These are phyloP conservation scores for Hyphantria cunea DNA, from an alignment of 1,140 invertebrate species.

Conservation along the genomic window DNA sequence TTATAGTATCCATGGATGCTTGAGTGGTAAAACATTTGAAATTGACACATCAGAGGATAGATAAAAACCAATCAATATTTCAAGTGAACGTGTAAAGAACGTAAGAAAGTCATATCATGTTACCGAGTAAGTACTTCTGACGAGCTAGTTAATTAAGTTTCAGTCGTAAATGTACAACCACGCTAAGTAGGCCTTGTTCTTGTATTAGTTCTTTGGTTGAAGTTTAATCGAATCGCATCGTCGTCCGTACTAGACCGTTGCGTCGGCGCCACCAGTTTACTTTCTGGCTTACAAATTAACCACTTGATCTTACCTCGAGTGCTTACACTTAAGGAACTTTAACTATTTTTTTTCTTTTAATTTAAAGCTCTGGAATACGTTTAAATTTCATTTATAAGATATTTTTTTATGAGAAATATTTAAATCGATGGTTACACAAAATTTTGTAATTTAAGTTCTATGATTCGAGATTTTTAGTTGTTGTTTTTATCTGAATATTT, in stretches of 20 bases:
- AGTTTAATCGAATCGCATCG: constrained; percentile 78
- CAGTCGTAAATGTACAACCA: constrained; percentile 61
- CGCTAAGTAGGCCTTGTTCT: constrained; percentile 69
- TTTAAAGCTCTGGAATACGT: too few relatives aligned
- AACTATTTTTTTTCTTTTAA: constrained; percentile 51
- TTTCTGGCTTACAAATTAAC: constrained; percentile 71
- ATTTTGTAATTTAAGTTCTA: too few relatives aligned
- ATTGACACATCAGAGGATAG: too few relatives aligned
- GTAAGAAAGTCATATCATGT: constrained; percentile 2
- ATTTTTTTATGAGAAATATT: too few relatives aligned
- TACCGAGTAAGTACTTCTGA: constrained; percentile 42
- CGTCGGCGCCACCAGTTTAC: constrained; percentile 53
- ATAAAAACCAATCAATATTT: too few relatives aligned
- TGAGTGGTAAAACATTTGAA: too few relatives aligned
- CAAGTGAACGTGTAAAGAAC: neutral
- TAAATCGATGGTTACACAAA: too few relatives aligned
- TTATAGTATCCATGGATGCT: too few relatives aligned
- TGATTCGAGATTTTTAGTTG: too few relatives aligned
- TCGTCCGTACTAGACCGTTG: constrained; percentile 54
- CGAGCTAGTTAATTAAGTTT: constrained; percentile 74
- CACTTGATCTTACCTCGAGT: constrained; percentile 63
- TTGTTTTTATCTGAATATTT: too few relatives aligned
- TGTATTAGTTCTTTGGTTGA: constrained; percentile 61
- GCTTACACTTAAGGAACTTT: constrained; percentile 52
- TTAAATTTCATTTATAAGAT: too few relatives aligned